A percentile compares a stretch with the other conserved stretches of the same genome.
phyloP scores from a whole-genome alignment of 2,113 vertebrate species.

The Bothrops jararaca region DNA sequence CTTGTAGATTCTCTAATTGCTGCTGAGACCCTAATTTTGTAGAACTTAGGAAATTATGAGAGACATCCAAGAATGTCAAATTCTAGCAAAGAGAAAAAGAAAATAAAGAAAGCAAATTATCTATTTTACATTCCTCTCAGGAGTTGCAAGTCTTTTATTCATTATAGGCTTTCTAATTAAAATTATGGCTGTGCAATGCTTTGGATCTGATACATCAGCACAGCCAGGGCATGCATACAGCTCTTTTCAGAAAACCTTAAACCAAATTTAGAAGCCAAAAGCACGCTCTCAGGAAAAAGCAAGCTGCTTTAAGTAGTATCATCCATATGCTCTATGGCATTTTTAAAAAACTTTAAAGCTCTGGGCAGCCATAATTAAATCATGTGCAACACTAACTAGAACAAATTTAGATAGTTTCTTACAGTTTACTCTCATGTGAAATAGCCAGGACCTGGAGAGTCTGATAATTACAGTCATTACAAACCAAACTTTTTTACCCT shows the following conservation, averaged over 20 bases:
- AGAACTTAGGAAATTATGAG: constrained; percentile 79
- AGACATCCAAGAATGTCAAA: constrained; percentile 81
- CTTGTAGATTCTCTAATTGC: constrained; percentile 77
- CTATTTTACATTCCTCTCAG: not conserved
- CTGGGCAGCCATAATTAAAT: not conserved
- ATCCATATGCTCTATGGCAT: not conserved
- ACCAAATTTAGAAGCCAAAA: not conserved
- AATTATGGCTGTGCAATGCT: not conserved
- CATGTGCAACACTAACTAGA: not conserved
- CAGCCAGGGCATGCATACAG: not conserved
- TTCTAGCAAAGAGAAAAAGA: constrained; percentile 65
- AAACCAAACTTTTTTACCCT: not conserved
- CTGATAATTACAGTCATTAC: not conserved
- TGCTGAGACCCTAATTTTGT: constrained; percentile 74
- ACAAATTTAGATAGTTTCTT: not conserved
- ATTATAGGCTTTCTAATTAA: not conserved
- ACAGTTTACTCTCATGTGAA: not conserved
- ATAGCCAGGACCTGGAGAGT: not conserved
- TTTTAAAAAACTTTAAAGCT: not conserved
- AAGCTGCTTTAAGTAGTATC: not conserved
- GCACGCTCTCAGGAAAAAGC: not conserved
- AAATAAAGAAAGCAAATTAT: not conserved
- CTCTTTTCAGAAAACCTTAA: too few relatives aligned
- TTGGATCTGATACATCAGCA: not conserved
- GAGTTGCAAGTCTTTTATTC: not conserved